Evolutionary conservation across 2,797 vertebrate genomes (phyloP).

Genomic region (Sebastes kiyomatsui): DNA sequence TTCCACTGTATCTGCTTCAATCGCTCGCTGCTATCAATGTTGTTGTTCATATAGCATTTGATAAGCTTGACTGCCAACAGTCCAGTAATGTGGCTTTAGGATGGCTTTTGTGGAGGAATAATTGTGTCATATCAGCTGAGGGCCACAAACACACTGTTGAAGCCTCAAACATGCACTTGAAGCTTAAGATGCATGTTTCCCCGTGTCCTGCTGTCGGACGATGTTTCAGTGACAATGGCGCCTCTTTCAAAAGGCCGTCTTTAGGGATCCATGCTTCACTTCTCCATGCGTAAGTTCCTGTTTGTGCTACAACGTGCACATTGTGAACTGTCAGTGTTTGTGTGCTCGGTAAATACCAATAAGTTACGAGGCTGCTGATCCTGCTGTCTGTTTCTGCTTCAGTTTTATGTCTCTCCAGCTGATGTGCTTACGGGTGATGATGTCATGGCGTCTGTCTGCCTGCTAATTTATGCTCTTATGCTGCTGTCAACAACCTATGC

Average conservation of each 20-base stretch:
- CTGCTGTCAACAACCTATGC: background rate
- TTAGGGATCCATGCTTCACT: background rate
- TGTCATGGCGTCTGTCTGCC: slow-evolving; percentile 18
- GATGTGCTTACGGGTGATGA: slow-evolving; percentile 22
- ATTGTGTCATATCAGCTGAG: background rate
- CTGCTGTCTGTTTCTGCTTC: slow-evolving; percentile 19
- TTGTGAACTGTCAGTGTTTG: background rate
- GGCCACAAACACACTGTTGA: background rate
- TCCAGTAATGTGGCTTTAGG: background rate
- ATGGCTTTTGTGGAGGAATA: background rate
- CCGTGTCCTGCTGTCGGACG: background rate
- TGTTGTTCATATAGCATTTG: background rate
- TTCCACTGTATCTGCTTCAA: background rate
- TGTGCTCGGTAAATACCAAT: background rate
- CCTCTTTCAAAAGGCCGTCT: background rate
- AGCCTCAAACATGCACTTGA: background rate
- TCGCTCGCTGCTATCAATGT: background rate
- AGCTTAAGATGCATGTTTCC: background rate
- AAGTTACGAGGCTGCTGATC: background rate
- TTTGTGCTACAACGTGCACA: background rate
- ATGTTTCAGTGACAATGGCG: background rate
- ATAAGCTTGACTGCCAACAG: background rate
- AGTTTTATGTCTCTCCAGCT: slow-evolving; percentile 11
- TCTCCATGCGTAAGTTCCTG: background rate
- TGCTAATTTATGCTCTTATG: slow-evolving; percentile 5